phyloP scores from a whole-genome alignment of 2,113 vertebrate species.

The Cebidichthys violaceus region DNA sequence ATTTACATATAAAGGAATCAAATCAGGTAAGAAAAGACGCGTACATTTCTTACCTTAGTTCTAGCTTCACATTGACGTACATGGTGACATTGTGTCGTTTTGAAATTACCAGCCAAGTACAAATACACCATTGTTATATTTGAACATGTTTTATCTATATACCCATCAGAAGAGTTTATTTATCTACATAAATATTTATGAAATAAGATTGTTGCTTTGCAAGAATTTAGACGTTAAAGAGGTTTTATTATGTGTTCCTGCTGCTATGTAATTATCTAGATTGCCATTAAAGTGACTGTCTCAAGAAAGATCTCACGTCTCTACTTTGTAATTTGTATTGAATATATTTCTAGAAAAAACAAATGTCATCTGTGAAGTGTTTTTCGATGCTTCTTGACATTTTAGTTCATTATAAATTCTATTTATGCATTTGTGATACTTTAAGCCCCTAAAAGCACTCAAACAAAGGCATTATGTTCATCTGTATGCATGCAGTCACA shows the following conservation, averaged over 20 bases:
- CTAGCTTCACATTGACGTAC: slow-evolving; percentile 51
- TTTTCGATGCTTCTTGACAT: neutral
- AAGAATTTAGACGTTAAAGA: slow-evolving; percentile 58
- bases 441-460: neutral
- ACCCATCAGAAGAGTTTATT: slow-evolving; percentile 71
- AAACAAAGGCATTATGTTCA: neutral
- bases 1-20: slow-evolving; percentile 38
- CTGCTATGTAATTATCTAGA: slow-evolving; percentile 82
- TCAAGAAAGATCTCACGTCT: slow-evolving; percentile 39
- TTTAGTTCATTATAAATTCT: neutral
- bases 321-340: neutral
- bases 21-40: slow-evolving; percentile 39
- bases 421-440: neutral
- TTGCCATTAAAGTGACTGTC: slow-evolving; percentile 78
- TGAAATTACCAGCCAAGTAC: slow-evolving; percentile 56
- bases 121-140: slow-evolving; percentile 48
- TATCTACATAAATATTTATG: slow-evolving; percentile 76
- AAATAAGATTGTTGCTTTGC: slow-evolving; percentile 66
- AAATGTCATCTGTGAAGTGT: neutral
- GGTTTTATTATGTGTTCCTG: slow-evolving; percentile 79
- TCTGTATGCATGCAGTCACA: neutral
- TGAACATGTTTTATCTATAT: slow-evolving; percentile 57
- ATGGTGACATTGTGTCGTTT: slow-evolving; percentile 67
- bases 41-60: slow-evolving; percentile 44
- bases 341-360: neutral